Evolutionary conservation across 1,140 invertebrate genomes (phyloP), one percentile per base, ranked within the genome.

Genomic region (Dendroctonus valens): DNA sequence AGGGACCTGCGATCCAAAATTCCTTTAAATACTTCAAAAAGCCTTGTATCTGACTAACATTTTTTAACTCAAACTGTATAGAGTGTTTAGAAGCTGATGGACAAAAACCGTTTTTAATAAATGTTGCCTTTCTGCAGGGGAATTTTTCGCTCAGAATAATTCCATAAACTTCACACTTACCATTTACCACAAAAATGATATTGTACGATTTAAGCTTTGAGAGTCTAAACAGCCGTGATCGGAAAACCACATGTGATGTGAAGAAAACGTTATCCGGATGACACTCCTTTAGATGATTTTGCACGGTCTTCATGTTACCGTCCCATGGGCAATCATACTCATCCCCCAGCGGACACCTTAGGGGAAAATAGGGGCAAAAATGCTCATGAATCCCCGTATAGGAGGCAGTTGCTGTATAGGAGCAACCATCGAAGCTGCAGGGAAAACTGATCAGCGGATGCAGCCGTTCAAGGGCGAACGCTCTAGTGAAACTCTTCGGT

Each of bases 401-500:
- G 15, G 39, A 41, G 7, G 37, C 49, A 37, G 11, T 52, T 4
- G 38, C 59, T 6, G 40, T 42, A 52, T 42, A 61, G 6, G 59
- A 14, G 15, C 59, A 61, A 8, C 49, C 59, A 0, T 61, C 59
- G 48, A 48, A 61, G 15, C 52, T 61, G 26, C 59, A 61, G 2
- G 8, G 48, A 37, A 61, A 61, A 42, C 39, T 46, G n/a, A 61
- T 61, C 26, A 61, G 11, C 7, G 50, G 26, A 38, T 61, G 59
- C 11, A 61, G n/a, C 41, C 41, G 51, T 41, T 61, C 59, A n/a
- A 61, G 11, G 12, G 50, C 14, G 14, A n/a, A 52, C 3, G 59
- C 59, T 52, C 59, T 49, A 5, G 59, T 61, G 9, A 61, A 14
- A 3, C 5, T 52, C 41, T 61, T 61, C 6, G 54, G 11, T 41